Evolutionary conservation across 2,113 vertebrate species (phyloP).

Genomic region (Syrrhaptes paradoxus): DNA sequence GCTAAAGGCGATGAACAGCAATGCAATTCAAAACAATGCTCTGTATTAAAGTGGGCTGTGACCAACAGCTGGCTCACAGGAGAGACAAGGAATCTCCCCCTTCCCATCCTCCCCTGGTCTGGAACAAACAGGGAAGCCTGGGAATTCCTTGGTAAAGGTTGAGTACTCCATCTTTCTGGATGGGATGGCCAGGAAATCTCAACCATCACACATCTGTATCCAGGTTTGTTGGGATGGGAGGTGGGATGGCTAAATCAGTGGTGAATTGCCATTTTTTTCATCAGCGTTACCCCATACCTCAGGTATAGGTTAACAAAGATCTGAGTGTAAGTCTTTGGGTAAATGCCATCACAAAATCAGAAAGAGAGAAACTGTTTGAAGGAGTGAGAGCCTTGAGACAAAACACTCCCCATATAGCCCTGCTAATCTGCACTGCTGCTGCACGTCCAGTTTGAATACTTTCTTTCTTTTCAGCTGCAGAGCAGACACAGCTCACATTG

Average conservation of each 20-base stretch:
- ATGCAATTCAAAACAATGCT: not conserved
- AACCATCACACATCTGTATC: not conserved
- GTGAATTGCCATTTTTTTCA: not conserved
- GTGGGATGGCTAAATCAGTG: not conserved
- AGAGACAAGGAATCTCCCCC: not conserved
- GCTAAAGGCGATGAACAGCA: not conserved
- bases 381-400: not conserved
- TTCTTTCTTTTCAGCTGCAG: not conserved
- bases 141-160: not conserved
- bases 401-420: not conserved
- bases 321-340: not conserved
- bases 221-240: not conserved
- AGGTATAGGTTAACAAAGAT: not conserved
- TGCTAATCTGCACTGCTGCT: not conserved
- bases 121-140: not conserved
- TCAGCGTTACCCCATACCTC: not conserved
- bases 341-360: not conserved
- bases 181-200: not conserved
- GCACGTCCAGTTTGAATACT: not conserved
- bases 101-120: not conserved
- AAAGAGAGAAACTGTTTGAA: not conserved
- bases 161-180: not conserved
- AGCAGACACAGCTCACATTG: accelerated
- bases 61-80: not conserved
- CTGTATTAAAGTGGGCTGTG: not conserved